Evolutionary conservation across 2,113 vertebrate species (phyloP), one percentile per base, ranked within the genome.

Genomic region (Chamaetylas fuelleborni): DNA sequence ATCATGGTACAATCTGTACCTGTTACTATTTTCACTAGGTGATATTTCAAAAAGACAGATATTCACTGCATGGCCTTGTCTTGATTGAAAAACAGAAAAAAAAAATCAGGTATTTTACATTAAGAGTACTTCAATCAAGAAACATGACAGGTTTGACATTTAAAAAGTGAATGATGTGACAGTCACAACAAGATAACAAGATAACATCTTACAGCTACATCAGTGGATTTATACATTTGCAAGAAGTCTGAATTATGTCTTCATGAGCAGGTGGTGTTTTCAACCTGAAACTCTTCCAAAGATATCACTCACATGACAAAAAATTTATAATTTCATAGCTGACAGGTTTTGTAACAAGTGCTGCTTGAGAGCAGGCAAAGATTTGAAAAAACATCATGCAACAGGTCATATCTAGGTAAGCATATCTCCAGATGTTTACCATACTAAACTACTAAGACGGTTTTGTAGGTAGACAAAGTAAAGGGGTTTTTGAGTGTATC

Each of bases 151-250:
- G 23, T 84, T 53, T 92, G 90, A 92, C 76, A 95, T 95, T 94
- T 96, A 88, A 90, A 88, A 90, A 74, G 19, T 92, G 88, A 90
- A 17, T 78, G 60, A 90, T 88, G 12, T 86, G 93, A 81, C 92
- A 92, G 82, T 86, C 71, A 74, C 79, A 51, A 51, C 50, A 51
- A 51, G 26, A 51, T 51, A 95, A 88, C 7, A 95, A 91, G 92
- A 81, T 62, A 60, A 57, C 50, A 86, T 70, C 62, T 91, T 62
- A 82, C 31, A 93, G 13, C 40, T 83, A 64, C 60, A 71, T 78
- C 71, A 57, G 51, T 90, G 48, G 56, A 50, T 95, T 93, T 90
- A 93, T 58, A 72, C 20, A 19, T 86, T 92, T 92, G 31, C 69
- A 90, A 84, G 60, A 71, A 93, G 9, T 74, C 28, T 93, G 69